Evolutionary conservation across 2,797 vertebrate species (phyloP), one percentile per base, ranked within the genome.

Genomic region (Botia kubotai): DNA sequence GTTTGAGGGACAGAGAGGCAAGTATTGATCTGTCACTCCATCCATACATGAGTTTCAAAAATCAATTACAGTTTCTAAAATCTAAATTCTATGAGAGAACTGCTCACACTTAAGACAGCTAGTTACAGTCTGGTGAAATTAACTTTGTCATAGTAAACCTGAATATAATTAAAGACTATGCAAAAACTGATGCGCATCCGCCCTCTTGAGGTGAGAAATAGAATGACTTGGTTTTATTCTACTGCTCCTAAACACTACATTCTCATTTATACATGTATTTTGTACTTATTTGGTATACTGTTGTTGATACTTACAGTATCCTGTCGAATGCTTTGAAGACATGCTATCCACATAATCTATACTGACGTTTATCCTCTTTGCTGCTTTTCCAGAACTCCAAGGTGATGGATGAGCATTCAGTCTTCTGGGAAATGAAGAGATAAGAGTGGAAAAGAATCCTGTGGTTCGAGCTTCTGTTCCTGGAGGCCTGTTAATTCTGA

Each of bases 361-460:
- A 63, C 1, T 72, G 53, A 53, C 36, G 63, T 4, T 70, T 68
- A 26, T 77, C 13, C 17, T 71, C 6, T 85, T 33, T 81, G 19
- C 66, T 74, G 13, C 87, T 6, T 72, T 73, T 86, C 7, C 86
- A 95, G 94, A 87, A 90, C 83, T 87, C 84, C 82, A 87, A 90
- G 85, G 81, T 86, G 87, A 87, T 89, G 88, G 88, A 88, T 87
- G 81, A 87, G 86, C 85, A 79, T 87, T 76, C 14, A 81, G 87
- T 87, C 86, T 89, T 80, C 53, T 89, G 91, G 91, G 88, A 83
- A 88, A 87, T 87, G 72, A 93, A 90, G 91, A 91, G 89, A 93
- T 93, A 93, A 94, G 77, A 80, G 83, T 90, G 87, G 80, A 87
- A 6, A 92, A 86, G 82, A 86, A 88, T 89, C 89, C 88, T 85